These are phyloP conservation scores for Linyphia triangularis DNA, from an alignment of 2,888 invertebrate species.

Conservation along the genomic window DNA sequence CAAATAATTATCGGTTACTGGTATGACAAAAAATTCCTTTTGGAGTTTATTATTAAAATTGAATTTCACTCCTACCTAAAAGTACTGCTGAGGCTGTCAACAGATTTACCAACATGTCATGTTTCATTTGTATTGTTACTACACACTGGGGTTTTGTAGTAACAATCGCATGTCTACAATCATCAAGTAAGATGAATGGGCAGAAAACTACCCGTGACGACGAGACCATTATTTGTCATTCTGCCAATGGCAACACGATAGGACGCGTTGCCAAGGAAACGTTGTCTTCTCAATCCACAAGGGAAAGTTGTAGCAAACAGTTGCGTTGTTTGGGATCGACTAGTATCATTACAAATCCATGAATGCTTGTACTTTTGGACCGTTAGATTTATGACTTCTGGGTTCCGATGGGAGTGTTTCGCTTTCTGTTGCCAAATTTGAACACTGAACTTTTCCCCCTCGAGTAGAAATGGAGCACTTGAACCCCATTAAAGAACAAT, in stretches of 20 bases:
- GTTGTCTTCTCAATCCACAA: slow-evolving; percentile 21
- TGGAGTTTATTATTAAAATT: no score
- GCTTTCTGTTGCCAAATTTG: background rate
- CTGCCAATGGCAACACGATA: slow-evolving; percentile 53
- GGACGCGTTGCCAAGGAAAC: slow-evolving; percentile 48
- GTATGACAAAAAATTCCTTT: no score
- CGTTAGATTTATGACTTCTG: background rate
- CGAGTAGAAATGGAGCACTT: background rate
- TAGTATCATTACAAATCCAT: slow-evolving; percentile 17
- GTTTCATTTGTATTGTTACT: background rate
- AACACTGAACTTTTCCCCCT: background rate
- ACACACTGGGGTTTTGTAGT: no score
- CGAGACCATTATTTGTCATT: slow-evolving; percentile 59
- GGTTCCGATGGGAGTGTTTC: background rate
- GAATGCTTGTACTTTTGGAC: background rate
- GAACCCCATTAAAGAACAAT: background rate
- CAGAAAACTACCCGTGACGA: slow-evolving; percentile 29
- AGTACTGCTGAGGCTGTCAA: no score
- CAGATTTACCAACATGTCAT: background rate
- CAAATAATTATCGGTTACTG: no score
- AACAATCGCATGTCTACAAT: background rate
- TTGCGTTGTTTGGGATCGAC: slow-evolving; percentile 1
- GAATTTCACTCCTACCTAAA: no score
- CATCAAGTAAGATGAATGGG: slow-evolving; percentile 46
- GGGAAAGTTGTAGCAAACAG: slow-evolving; percentile 33